phyloP scores from a whole-genome alignment of 2,113 vertebrate species.

The Condylura cristata region DNA sequence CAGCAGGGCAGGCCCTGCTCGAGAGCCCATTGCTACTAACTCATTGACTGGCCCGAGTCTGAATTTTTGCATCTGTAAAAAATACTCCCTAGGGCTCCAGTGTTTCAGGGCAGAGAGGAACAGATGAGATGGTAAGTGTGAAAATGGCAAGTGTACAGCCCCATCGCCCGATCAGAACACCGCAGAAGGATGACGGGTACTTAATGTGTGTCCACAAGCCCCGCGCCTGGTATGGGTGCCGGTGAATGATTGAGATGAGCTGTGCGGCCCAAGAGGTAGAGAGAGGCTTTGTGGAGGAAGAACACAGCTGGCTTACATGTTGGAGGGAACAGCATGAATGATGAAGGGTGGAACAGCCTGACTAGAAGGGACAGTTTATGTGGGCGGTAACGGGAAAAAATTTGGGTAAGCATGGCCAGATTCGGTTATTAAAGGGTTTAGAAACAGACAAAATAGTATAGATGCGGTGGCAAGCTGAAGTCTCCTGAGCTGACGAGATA shows the following conservation, averaged over 20 bases:
- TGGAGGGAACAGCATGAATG: background rate
- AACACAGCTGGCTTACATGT: background rate
- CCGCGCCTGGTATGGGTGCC: fast-evolving
- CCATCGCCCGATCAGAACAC: background rate
- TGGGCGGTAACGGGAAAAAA: background rate
- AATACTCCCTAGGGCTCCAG: background rate
- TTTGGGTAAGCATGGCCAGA: background rate
- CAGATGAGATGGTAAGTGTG: background rate
- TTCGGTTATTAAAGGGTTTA: background rate
- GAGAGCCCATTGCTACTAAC: no score
- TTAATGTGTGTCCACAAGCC: background rate
- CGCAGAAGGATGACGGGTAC: background rate
- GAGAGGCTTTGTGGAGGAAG: background rate
- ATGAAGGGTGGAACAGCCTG: background rate
- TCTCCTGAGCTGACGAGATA: background rate
- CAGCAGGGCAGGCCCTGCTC: no score
- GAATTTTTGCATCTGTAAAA: background rate
- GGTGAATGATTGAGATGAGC: background rate
- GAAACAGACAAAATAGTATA: background rate
- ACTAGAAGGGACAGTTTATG: background rate
- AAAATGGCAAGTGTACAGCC: background rate
- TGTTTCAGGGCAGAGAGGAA: background rate
- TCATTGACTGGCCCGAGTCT: background rate
- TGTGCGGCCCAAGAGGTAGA: background rate
- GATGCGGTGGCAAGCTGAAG: background rate